These are phyloP conservation scores for Alligator mississippiensis DNA, from an alignment of 2,113 vertebrate species.

Conservation along the genomic window DNA sequence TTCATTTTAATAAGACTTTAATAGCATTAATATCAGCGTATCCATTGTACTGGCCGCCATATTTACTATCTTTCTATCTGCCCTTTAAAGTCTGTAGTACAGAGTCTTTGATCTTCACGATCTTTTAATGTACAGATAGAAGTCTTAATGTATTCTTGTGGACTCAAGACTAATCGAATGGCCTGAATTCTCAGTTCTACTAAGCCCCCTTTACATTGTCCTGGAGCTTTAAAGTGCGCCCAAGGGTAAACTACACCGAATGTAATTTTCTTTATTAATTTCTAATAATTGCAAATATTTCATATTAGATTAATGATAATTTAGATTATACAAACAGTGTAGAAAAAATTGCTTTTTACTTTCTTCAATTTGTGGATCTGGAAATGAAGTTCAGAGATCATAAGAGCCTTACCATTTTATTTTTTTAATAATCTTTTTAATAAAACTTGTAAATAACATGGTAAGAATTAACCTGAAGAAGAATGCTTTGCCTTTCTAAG, in stretches of 20 bases:
- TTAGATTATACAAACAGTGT: not conserved
- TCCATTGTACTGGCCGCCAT: not conserved
- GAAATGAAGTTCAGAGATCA: conserved; percentile 9
- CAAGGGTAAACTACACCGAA: not conserved
- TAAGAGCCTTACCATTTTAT: not conserved
- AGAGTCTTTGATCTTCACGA: not conserved
- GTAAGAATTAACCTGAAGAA: too few relatives aligned
- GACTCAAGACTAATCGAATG: not conserved
- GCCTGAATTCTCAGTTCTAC: not conserved
- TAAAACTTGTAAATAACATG: too few relatives aligned
- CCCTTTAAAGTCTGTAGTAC: not conserved
- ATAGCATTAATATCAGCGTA: not conserved
- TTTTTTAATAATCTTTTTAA: conserved; percentile 5
- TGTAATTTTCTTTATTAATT: conserved; percentile 4
- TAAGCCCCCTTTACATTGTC: fast-evolving
- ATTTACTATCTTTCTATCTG: not conserved
- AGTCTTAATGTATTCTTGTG: not conserved
- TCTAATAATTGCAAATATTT: conserved; percentile 40
- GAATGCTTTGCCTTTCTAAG: too few relatives aligned
- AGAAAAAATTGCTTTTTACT: conserved; percentile 31
- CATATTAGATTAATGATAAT: conserved; percentile 32
- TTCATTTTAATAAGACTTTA: conserved; percentile 19
- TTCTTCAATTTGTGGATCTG: not conserved
- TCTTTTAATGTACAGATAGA: not conserved
- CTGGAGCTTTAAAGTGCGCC: not conserved